Evolutionary conservation across 2,888 invertebrate genomes (phyloP), one percentile per base, ranked within the genome.

Genomic region (Cloeon dipterum): DNA sequence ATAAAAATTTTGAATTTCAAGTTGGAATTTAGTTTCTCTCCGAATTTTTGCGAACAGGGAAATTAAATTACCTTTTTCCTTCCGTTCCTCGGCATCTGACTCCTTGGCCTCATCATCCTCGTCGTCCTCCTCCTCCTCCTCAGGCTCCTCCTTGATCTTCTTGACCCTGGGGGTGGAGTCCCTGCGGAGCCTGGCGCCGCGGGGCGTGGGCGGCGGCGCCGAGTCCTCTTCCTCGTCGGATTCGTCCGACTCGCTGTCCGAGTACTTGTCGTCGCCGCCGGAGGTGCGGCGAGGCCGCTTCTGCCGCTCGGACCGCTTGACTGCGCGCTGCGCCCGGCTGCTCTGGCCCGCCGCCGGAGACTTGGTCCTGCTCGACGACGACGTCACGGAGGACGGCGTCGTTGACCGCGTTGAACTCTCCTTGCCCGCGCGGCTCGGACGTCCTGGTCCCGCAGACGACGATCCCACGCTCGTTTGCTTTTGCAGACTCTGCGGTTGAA

Each of bases 321-420:
- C 42, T 52, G 48, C 19, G 51, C 53, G 17, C 61, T 54, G 18
- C 52, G 63, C 42, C 53, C 34, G 20, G 13, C 20, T 20, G 23
- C 34, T 38, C 7, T 7, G 10, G 7, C n/a, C n/a, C n/a, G n/a
- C n/a, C n/a, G 68, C 70, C 5, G 71, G 71, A 34, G 70, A 68
- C 43, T 71, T 72, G 2, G 70, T 71, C 34, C 72, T 60, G 36
- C 68, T 66, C 3, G 70, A 65, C 4, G 65, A 64, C 7, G 70
- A 69, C 3, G 68, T 66, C 8, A 68, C 60, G 26, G 70, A 72
- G 0, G 69, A 64, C 0, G 73, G 73, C 1, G 74, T 74, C 0
- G 68, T 67, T 1, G 71, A 70, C 34, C 72, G 58, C 1, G 65
- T 63, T 8, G 11, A 8, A 13, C 10, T 8, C 13, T n/a, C 11